A percentile compares a stretch with the other conserved stretches of the same genome.
phyloP scores from a whole-genome alignment of 2,113 vertebrate genomes.

The Noturus placidus region DNA sequence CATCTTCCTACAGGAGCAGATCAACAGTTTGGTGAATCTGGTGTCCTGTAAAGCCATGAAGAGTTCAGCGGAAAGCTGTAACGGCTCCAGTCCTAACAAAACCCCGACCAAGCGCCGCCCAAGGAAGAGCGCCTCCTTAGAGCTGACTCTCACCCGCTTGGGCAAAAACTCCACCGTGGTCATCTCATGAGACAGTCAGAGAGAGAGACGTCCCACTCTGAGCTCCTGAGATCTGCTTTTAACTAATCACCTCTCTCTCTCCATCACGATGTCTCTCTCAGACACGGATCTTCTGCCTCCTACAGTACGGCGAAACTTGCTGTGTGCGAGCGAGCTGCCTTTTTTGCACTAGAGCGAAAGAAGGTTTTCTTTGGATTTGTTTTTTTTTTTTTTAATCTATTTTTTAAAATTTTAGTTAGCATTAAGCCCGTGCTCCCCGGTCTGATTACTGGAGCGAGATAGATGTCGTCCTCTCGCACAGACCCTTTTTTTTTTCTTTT shows the following conservation, averaged over 20 bases:
- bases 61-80: constrained; percentile 76
- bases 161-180: constrained; percentile 83
- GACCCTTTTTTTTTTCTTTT: neutral
- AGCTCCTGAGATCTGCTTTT: constrained; percentile 54
- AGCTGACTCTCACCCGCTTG: constrained; percentile 88
- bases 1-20: constrained; percentile 83
- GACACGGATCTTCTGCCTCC: constrained; percentile 57
- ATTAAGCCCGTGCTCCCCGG: constrained; percentile 62
- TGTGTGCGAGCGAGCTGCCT: constrained; percentile 89
- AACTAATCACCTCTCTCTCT: constrained; percentile 36
- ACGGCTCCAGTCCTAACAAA: constrained; percentile 79
- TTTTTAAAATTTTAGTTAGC: constrained; percentile 20
- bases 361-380: constrained; percentile 80
- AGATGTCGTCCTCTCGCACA: neutral
- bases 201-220: neutral
- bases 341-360: constrained; percentile 99
- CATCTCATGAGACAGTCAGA: constrained; percentile 71
- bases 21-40: constrained; percentile 94
- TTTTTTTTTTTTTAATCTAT: constrained; percentile 71
- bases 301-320: constrained; percentile 89
- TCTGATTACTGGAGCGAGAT: constrained; percentile 57
- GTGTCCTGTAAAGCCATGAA: constrained; percentile 92
- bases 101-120: constrained; percentile 90
- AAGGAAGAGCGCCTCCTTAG: constrained; percentile 88
- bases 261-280: neutral